These are phyloP conservation scores for Falco biarmicus DNA, from an alignment of 2,797 vertebrate species.

Conservation along the genomic window DNA sequence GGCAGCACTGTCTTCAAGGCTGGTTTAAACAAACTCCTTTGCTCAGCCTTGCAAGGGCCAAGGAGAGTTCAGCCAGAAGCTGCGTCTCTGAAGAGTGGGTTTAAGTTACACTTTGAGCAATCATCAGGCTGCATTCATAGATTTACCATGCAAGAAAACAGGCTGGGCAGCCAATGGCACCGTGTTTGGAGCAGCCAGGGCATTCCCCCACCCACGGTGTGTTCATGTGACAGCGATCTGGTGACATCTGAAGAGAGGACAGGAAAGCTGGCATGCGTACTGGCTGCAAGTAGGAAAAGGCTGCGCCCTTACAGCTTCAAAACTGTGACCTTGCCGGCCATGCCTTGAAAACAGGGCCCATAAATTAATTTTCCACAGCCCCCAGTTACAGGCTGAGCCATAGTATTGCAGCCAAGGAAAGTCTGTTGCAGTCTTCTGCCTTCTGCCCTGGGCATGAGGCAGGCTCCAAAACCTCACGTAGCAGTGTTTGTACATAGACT, in stretches of 20 bases:
- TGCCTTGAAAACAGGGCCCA: neutral
- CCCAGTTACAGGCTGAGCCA: neutral
- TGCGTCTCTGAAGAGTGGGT: neutral
- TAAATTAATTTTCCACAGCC: neutral
- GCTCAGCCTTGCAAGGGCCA: neutral
- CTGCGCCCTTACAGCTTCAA: neutral
- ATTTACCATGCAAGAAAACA: neutral
- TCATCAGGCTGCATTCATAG: neutral
- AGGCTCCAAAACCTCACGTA: neutral
- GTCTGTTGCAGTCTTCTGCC: neutral
- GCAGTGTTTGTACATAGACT: neutral
- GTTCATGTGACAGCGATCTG: neutral
- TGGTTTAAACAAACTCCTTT: neutral
- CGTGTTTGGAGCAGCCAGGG: neutral
- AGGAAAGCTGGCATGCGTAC: neutral
- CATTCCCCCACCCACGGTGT: neutral
- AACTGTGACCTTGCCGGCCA: neutral
- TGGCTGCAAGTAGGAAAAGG: neutral
- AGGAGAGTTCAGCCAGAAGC: neutral
- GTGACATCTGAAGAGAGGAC: neutral
- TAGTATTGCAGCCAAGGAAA: neutral
- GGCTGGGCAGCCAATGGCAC: neutral
- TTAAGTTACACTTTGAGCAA: slow-evolving; percentile 9
- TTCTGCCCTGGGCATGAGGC: neutral
- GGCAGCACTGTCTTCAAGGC: neutral